Evolutionary conservation across 2,888 invertebrate species (phyloP).

Genomic region (Temnothorax ravouxi): DNA sequence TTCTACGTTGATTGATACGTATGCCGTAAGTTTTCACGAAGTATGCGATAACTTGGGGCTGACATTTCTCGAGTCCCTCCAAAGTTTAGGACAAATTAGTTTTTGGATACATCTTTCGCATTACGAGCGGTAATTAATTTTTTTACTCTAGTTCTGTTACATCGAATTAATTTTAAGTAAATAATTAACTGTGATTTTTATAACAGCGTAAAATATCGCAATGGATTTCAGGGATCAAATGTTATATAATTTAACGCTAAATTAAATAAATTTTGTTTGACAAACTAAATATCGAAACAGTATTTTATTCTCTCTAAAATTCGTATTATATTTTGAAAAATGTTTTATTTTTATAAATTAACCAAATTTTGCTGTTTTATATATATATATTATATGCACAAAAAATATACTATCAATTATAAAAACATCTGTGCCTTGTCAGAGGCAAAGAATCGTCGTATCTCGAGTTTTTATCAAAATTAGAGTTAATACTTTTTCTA

Average conservation of each 20-base stretch:
- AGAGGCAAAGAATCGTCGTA: too few relatives aligned
- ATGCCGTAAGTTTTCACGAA: background rate
- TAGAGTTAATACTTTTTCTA: too few relatives aligned
- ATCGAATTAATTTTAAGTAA: background rate
- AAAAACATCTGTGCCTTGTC: too few relatives aligned
- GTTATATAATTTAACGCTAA: background rate
- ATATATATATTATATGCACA: background rate
- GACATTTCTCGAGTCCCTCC: background rate
- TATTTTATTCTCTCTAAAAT: background rate
- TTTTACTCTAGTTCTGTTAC: background rate
- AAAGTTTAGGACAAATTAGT: constrained; percentile 2
- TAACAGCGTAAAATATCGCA: too few relatives aligned
- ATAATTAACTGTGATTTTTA: background rate
- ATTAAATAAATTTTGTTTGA: background rate
- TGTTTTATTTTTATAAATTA: background rate
- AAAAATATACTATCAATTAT: too few relatives aligned
- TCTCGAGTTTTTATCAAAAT: too few relatives aligned
- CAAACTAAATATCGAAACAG: background rate
- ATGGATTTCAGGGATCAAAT: background rate
- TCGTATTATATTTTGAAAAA: constrained; percentile 3
- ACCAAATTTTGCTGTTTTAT: background rate
- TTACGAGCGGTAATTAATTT: background rate
- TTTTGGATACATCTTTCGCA: background rate
- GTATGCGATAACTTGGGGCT: background rate
- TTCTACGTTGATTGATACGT: constrained; percentile 1